Evolutionary conservation across 2,888 invertebrate species (phyloP), one percentile per base, ranked within the genome.

Genomic region (Drosophila ezoana): DNA sequence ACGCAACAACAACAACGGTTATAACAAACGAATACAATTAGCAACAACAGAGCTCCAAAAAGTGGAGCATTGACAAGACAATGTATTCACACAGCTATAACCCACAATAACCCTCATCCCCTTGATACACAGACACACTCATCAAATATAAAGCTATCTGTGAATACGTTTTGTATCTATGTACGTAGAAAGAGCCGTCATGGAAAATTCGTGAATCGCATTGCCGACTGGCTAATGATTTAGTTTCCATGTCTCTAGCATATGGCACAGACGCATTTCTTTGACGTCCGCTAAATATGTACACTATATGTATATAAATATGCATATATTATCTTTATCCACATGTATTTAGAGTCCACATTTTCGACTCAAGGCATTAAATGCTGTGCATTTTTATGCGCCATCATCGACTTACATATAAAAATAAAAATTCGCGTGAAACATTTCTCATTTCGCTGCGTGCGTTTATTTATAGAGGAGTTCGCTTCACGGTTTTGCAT

Each of bases 21-120:
- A 82, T 70, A 71, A 73, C 70, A 80, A 78, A 69, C 66, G 62
- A 71, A 70, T 69, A 81, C 87, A 82, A 82, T 82, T 80, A 82
- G 68, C 81, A 72, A 80, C 70, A 81, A 56, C 70, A 65, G 65
- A 59, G 49, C 44, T 23, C 54, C 49, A 53, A 65, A 81, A 70
- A 72, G 37, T 78, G 43, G 75, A 72, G 62, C 84, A 86, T 53
- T 64, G 58, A 70, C 52, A 65, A 44, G 3, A 64, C 45, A 64
- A 66, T 54, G 58, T 76, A 63, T 76, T 68, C 58, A 68, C 59
- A 59, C 56, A 64, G 66, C 45, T 58, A 48, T 48, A 54, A 48
- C 41, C 62, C 54, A 66, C 60, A 83, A 56, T 65, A 65, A 66
- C 60, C 60, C 51, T 61, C 59, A 64, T 69, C 33, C 41, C 43